These are phyloP conservation scores for Dichetophora obliterata DNA, from an alignment of 2,888 invertebrate genomes.

Conservation along the genomic window DNA sequence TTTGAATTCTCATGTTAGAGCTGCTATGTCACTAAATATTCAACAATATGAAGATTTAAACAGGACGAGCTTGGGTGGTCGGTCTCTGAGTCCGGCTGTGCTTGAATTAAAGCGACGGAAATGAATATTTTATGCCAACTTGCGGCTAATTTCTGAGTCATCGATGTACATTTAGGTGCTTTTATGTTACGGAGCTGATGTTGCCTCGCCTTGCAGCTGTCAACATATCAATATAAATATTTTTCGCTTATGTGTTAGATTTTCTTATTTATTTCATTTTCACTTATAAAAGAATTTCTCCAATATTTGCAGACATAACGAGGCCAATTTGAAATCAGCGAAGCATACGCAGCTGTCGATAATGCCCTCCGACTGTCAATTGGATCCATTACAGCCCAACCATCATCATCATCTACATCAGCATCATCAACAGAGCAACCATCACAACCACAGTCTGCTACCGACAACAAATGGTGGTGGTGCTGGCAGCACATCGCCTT, in stretches of 20 bases:
- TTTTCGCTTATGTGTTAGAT: not conserved
- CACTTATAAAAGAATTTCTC: not conserved
- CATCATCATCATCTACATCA: constrained; percentile 58
- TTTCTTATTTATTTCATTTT: not conserved
- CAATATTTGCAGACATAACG: constrained; percentile 63
- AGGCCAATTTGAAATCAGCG: constrained; percentile 68
- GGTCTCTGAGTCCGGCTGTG: too few relatives aligned
- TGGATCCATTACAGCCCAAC: constrained; percentile 68
- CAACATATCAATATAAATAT: constrained; percentile 42
- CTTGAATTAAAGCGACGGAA: too few relatives aligned
- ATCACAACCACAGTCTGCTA: constrained; percentile 58
- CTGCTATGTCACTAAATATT: not conserved
- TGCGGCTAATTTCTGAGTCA: constrained; percentile 16
- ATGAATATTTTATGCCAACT: not conserved
- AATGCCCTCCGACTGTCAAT: constrained; percentile 68
- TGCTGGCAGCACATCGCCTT: constrained; percentile 45
- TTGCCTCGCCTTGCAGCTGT: constrained; percentile 5
- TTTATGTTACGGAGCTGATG: not conserved
- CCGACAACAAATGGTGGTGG: constrained; percentile 63
- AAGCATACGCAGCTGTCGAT: constrained; percentile 70
- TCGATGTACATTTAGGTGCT: not conserved
- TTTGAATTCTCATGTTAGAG: not conserved
- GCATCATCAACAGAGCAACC: constrained; percentile 53
- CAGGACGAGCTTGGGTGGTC: not conserved
- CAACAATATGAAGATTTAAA: not conserved